Conservation (phyloP, 2,888 invertebrate genomes). For the Salpingus planirostris region DNA sequence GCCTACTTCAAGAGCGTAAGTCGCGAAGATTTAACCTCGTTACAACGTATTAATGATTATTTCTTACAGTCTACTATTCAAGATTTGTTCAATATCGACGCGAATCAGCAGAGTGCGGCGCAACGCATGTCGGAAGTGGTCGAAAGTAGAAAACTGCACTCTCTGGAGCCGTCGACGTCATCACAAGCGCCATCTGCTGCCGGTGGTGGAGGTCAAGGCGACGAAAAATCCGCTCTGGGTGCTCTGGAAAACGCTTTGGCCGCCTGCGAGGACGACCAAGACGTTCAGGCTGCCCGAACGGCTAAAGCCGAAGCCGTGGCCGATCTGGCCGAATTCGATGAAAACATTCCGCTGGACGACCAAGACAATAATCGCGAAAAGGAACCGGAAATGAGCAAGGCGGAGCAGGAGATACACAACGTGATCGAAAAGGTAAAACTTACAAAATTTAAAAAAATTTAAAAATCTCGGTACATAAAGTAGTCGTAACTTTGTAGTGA, state of each 20-base stretch:
- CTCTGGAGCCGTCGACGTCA: constrained; percentile 16
- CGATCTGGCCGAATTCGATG: constrained; percentile 92
- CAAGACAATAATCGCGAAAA: constrained; percentile 46
- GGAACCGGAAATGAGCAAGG: constrained; percentile 55
- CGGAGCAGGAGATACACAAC: constrained; percentile 63
- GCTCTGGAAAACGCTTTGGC: constrained; percentile 76
- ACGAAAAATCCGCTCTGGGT: constrained; percentile 54
- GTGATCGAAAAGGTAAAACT: constrained; percentile 64
- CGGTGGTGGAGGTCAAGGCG: constrained; percentile 23
- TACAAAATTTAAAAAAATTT: no score
- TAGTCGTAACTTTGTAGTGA: no score
- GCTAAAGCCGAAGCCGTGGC: constrained; percentile 85
- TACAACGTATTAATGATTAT: no score
- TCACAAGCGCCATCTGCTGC: constrained; percentile 8
- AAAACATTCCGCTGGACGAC: constrained; percentile 81
- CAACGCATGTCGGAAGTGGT: constrained; percentile 50
- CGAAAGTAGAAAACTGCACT: constrained; percentile 37
- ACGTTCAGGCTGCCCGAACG: constrained; percentile 81
- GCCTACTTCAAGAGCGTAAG: constrained; percentile 84
- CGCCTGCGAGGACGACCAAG: constrained; percentile 90
- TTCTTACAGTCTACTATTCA: constrained; percentile 78
- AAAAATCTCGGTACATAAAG: no score
- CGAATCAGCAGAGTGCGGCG: constrained; percentile 51
- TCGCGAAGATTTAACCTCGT: no score
- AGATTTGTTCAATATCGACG: constrained; percentile 79